A percentile compares a stretch with the other conserved stretches of the same genome.
phyloP scores from a whole-genome alignment of 2,113 vertebrate genomes.

The Pyxicephalus adspersus region DNA sequence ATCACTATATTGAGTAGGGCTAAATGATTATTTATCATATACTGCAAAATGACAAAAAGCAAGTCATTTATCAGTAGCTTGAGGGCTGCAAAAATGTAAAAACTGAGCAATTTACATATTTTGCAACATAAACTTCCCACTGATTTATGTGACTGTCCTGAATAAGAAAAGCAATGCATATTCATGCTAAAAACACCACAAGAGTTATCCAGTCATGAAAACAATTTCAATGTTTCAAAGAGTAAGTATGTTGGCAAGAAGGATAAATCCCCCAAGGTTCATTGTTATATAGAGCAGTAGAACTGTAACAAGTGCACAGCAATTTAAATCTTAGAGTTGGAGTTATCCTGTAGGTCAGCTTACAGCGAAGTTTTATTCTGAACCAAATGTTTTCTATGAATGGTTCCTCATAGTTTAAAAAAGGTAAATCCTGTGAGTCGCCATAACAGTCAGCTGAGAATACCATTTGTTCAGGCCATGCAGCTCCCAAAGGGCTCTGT shows the following conservation, averaged over 20 bases:
- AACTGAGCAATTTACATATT: conserved; percentile 39
- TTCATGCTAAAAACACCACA: neutral
- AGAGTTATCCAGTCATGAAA: neutral
- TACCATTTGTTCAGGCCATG: no score
- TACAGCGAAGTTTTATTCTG: no score
- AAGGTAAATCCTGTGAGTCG: no score
- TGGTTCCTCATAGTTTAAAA: no score
- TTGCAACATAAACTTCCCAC: neutral
- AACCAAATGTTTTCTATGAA: no score
- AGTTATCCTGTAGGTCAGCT: no score
- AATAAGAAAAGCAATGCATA: conserved; percentile 23
- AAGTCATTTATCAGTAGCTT: conserved; percentile 37
- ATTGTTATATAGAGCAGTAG: no score
- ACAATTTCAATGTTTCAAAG: neutral
- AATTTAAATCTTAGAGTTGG: no score
- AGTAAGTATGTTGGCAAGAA: neutral
- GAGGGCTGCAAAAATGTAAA: conserved; percentile 19
- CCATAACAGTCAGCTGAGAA: no score
- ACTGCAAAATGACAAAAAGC: conserved; percentile 28
- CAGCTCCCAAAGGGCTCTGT: no score
- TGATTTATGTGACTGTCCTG: conserved; percentile 41
- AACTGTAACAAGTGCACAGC: no score
- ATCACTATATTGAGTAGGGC: conserved; percentile 17
- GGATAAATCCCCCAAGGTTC: no score
- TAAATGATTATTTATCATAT: conserved; percentile 36